phyloP scores from a whole-genome alignment of 2,888 invertebrate species.

The Antheraea yamamai region DNA sequence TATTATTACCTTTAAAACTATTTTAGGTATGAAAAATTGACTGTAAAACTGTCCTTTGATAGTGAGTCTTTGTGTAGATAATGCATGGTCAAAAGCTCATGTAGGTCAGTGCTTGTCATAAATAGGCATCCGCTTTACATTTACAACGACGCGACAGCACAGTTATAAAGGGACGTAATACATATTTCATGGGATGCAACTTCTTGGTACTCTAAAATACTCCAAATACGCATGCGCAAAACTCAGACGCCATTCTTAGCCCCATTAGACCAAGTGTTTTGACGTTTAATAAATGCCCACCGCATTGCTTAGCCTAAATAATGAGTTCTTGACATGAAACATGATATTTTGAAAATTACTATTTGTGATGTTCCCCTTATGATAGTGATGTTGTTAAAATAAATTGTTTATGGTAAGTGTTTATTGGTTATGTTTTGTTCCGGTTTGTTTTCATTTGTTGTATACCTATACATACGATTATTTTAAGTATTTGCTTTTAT shows the following conservation, averaged over 20 bases:
- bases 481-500: background rate
- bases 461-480: slow-evolving; percentile 1
- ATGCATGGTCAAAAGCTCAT: slow-evolving; percentile 3
- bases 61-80: background rate
- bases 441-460: slow-evolving; percentile 39
- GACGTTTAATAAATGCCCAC: slow-evolving; percentile 68
- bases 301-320: slow-evolving; percentile 52
- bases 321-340: slow-evolving; percentile 79
- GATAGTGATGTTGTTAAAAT: slow-evolving; percentile 62
- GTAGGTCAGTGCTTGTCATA: slow-evolving; percentile 1
- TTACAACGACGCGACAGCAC: slow-evolving; percentile 16
- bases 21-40: background rate
- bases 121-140: slow-evolving; percentile 12
- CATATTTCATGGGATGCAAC: slow-evolving; percentile 51
- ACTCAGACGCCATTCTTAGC: slow-evolving; percentile 73
- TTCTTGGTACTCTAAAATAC: slow-evolving; percentile 38
- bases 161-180: slow-evolving; percentile 37
- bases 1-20: background rate
- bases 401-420: slow-evolving; percentile 58
- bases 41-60: background rate
- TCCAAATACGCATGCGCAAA: slow-evolving; percentile 70
- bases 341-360: slow-evolving; percentile 64
- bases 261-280: slow-evolving; percentile 73
- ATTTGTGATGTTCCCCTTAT: slow-evolving; percentile 67
- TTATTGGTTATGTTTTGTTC: slow-evolving; percentile 47